Percentiles rank a stretch among this genome's conserved stretches.
These are phyloP conservation scores for Phrynocephalus forsythii DNA, from an alignment of 2,797 vertebrate genomes.

Conservation along the genomic window DNA sequence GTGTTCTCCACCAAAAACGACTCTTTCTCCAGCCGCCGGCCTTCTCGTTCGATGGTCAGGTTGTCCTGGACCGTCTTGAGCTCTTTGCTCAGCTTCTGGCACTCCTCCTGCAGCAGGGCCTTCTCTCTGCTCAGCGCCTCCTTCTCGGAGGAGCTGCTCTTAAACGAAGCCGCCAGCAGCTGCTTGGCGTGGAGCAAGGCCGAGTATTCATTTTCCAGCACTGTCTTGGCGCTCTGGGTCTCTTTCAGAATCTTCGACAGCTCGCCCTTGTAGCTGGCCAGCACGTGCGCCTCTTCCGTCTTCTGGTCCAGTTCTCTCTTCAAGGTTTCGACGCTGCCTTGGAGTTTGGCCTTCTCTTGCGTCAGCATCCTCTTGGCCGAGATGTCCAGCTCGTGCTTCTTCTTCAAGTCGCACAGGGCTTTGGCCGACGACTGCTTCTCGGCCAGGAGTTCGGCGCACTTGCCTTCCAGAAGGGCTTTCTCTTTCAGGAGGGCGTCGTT, in stretches of 20 bases:
- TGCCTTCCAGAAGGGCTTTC: constrained; percentile 81
- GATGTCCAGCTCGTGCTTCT: constrained; percentile 77
- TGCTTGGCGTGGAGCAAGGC: constrained; percentile 73
- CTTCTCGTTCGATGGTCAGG: constrained; percentile 75
- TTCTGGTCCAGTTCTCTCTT: constrained; percentile 80
- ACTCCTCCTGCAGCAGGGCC: constrained; percentile 75
- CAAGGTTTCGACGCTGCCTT: constrained; percentile 69
- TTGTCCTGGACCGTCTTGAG: constrained; percentile 71
- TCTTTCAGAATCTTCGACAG: constrained; percentile 80
- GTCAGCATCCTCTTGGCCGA: constrained; percentile 73
- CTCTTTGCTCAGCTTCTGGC: constrained; percentile 74
- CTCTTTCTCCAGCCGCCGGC: constrained; percentile 75
- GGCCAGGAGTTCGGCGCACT: constrained; percentile 78
- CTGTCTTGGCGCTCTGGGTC: constrained; percentile 70
- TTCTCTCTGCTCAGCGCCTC: constrained; percentile 78
- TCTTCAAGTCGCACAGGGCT: constrained; percentile 79
- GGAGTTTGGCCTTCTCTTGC: constrained; percentile 80
- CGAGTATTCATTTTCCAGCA: constrained; percentile 72
- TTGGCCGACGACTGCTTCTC: constrained; percentile 77
- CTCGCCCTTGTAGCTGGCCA: constrained; percentile 75
- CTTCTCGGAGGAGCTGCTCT: constrained; percentile 74
- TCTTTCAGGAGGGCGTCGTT: constrained; percentile 82
- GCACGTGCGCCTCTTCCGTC: constrained; percentile 73
- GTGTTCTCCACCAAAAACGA: constrained; percentile 66
- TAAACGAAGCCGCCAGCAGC: constrained; percentile 76